Base-by-base conservation (phyloP, 2,113 vertebrate genomes). In the Gymnogyps californianus region DNA sequence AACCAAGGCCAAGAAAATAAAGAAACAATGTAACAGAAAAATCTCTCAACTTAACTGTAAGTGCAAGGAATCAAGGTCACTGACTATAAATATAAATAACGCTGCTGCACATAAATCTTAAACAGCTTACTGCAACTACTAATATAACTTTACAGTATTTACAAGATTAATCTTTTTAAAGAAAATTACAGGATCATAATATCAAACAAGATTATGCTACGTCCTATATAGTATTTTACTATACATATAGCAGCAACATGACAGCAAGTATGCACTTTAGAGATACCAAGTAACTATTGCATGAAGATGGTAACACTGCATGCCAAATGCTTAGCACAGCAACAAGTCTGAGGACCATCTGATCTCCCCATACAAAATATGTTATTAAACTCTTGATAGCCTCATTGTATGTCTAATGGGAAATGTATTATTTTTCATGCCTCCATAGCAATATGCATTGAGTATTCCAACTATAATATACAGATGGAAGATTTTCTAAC, bases 121-220 rank as follows among this genome's bases (percentile, higher is more conserved):
- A 95, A 86, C 62, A 80, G 88, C 89, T 94, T 95, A 93, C 26
- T 85, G 42, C 40, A 75, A 77, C 46, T 67, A 70, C 81, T 92
- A 87, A 93, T 93, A 75, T 31, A 97, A 78, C 77, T 78, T 90
- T 47, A 84, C 34, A 82, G 87, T 80, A 93, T 93, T 96, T 96
- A 91, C 74, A 96, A 87, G 78, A 85, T 93, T 94, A 84, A 91
- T 84, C 70, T 93, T 89, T 94, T 52, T 31, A 83, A 90, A 91
- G 86, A 91, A 87, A 96, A 87, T 87, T 72, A 94, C 42, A 69
- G 94, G 82, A 90, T 87, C 81, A 46, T 80, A 89, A 79, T 76
- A 82, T 86, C 55, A 95, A 93, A 91, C 18, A 85, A 89, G 87
- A 93, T 78, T 84, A 95, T 70, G 62, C 36, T 93, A 57, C 79